Base-by-base conservation (phyloP, 2,797 vertebrate genomes). In the Diceros bicornis region DNA sequence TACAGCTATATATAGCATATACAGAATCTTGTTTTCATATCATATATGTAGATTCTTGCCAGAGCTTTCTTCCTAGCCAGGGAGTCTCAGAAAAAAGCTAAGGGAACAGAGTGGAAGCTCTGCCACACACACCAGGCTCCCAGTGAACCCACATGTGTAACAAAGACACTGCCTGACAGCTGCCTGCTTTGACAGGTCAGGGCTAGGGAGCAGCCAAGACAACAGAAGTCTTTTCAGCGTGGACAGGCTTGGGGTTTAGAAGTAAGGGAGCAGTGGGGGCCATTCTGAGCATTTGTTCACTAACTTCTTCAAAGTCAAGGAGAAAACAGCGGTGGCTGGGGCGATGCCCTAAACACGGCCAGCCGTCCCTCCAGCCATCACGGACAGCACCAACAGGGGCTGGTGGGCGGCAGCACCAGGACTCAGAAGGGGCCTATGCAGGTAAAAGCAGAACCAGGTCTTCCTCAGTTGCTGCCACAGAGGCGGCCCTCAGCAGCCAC, bases 41-140 rank as follows among this genome's bases (percentile, higher is more conserved):
- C 74, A 55, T 61, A 71, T 29, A 1, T 50, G 32, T 64, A 93
- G 87, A 23, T 52, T 93, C 84, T 88, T 93, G 86, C 83, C 96
- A 95, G 86, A 94, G 74, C 93, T 89, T 62, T 79, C 91, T 96
- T 97, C 96, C 2, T 37, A 97, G 91, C 50, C 44, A 91, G 59
- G 37, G 69, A 95, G 69, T 83, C 89, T 89, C 92, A 89, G 95
- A 62, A 68, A 50, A 90, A 96, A 37, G 77, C 85, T 17, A 69
- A 95, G 64, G 47, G 78, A 93, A 81, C 61, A 57, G 88, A 52
- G 59, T 23, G 12, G 62, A 92, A 90, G 37, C 64, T 77, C 11
- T 55, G 57, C 61, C 74, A 41, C 0, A 1, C 78, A 81, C 47
- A 66, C n/a, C 62, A 44, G 77, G 50, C 68, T 71, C 89, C 8